These are phyloP conservation scores for Galago senegalensis DNA, from an alignment of 2,797 vertebrate genomes.

Conservation along the genomic window DNA sequence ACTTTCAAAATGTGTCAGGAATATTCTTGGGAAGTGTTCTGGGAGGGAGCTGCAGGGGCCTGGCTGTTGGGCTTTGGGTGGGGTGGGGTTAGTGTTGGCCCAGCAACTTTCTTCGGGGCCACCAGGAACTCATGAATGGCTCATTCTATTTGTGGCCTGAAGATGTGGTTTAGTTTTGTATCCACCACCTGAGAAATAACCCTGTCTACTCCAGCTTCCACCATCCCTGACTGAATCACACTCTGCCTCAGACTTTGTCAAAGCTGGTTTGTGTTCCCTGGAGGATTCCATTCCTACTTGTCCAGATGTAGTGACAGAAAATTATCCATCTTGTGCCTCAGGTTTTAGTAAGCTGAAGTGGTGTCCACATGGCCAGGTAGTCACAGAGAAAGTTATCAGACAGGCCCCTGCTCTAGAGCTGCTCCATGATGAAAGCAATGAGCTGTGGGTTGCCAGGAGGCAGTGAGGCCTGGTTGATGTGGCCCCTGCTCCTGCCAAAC, in stretches of 20 bases:
- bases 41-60: no score
- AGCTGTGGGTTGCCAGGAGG: constrained; percentile 96
- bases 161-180: no score
- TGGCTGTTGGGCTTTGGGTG: no score
- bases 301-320: constrained; percentile 95
- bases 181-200: no score
- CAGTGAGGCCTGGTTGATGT: constrained; percentile 88
- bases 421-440: constrained; percentile 96
- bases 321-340: constrained; percentile 97
- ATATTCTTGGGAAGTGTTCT: no score
- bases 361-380: constrained; percentile 97
- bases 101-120: no score
- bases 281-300: constrained; percentile 96
- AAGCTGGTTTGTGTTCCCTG: constrained; percentile 98
- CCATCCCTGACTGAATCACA: constrained; percentile 94
- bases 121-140: no score
- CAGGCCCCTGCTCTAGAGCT: constrained; percentile 96
- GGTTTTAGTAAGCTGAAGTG: constrained; percentile 98
- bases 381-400: constrained; percentile 97
- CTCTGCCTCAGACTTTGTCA: constrained; percentile 95
- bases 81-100: no score
- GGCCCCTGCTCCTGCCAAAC: no score
- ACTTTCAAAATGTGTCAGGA: no score
- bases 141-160: no score
- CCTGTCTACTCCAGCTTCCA: no score